Conservation (phyloP, 2,888 invertebrate species). For the Lycophotia porphyrea region DNA sequence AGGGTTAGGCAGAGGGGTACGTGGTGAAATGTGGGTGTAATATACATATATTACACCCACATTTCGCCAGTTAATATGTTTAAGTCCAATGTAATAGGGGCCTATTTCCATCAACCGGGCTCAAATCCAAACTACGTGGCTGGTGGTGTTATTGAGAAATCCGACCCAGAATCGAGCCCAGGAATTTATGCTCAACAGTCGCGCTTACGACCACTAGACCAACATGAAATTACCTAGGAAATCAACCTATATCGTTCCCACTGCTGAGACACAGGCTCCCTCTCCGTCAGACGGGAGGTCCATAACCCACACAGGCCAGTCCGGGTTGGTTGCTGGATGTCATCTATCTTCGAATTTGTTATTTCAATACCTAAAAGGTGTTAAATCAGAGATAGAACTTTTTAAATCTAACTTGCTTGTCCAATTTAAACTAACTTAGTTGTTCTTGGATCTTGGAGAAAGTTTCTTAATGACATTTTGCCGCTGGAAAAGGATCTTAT, state of each 20-base stretch:
- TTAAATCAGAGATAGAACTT: constrained; percentile 33
- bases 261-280: neutral
- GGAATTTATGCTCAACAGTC: neutral
- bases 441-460: constrained; percentile 5
- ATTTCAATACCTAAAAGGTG: constrained; percentile 4
- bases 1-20: neutral
- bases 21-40: too few relatives aligned
- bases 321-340: neutral
- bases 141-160: neutral
- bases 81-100: neutral
- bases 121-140: neutral
- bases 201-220: neutral
- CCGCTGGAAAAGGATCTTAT: neutral
- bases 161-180: neutral
- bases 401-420: constrained; percentile 43
- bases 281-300: neutral
- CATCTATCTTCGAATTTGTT: neutral
- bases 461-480: constrained; percentile 16
- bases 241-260: neutral
- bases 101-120: neutral
- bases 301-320: neutral
- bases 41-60: too few relatives aligned
- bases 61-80: neutral
- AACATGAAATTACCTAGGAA: neutral
- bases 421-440: constrained; percentile 1